phyloP scores from a whole-genome alignment of 2,888 invertebrate genomes.

The Nomada goodeniana region DNA sequence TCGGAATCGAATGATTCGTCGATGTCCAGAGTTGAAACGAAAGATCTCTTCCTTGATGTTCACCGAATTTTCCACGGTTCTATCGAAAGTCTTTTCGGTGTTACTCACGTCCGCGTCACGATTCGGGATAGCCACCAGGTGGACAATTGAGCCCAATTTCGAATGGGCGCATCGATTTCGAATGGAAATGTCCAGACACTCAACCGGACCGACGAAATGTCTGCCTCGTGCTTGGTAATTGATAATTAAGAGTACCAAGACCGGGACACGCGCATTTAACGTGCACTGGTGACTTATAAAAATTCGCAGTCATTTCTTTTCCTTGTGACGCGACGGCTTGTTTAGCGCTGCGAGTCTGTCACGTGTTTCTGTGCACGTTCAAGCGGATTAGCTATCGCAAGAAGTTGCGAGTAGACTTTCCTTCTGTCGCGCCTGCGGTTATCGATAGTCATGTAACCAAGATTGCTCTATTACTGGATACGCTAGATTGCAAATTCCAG shows the following conservation, averaged over 20 bases:
- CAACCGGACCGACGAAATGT: background rate
- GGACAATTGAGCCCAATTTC: background rate
- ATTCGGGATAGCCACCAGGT: background rate
- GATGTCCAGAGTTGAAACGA: constrained; percentile 9
- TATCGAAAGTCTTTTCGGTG: background rate
- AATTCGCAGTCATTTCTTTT: constrained; percentile 2
- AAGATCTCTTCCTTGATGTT: constrained; percentile 32
- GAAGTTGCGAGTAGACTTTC: constrained; percentile 23
- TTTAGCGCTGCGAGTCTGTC: background rate
- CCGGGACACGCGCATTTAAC: background rate
- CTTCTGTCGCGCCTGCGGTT: background rate
- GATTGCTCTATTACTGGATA: constrained; percentile 5
- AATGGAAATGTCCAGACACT: background rate
- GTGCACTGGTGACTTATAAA: background rate
- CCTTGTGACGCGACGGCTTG: constrained; percentile 4
- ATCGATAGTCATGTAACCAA: background rate
- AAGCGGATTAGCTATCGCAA: background rate
- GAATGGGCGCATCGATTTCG: background rate
- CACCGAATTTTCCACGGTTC: background rate
- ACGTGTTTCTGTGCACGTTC: constrained; percentile 12
- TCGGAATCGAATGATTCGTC: constrained; percentile 7
- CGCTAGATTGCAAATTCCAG: background rate
- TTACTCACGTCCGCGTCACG: background rate
- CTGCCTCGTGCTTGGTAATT: constrained; percentile 8
- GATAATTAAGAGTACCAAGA: constrained; percentile 22